A percentile compares a stretch with the other conserved stretches of the same genome.
Conservation (phyloP, 2,113 vertebrate species). For the Colius striatus region DNA sequence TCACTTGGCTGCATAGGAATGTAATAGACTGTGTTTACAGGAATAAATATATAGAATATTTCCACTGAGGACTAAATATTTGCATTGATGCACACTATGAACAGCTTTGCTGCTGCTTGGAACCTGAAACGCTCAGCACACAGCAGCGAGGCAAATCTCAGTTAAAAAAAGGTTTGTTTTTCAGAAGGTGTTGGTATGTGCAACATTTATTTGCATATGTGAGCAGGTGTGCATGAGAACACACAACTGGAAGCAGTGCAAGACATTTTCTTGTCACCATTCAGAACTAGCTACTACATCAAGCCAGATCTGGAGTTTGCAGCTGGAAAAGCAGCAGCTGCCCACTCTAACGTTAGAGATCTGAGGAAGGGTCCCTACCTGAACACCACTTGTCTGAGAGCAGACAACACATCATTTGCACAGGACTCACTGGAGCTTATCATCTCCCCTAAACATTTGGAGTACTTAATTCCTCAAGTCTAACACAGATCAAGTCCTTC, state of each 20-base stretch:
- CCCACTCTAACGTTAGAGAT: rapidly evolving
- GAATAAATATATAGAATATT: not conserved
- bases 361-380: not conserved
- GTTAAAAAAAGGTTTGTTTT: not conserved
- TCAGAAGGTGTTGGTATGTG: not conserved
- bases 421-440: not conserved
- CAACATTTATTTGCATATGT: slow-evolving; percentile 23
- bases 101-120: not conserved
- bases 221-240: not conserved
- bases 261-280: not conserved
- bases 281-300: not conserved
- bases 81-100: not conserved
- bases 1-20: not conserved
- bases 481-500: not conserved
- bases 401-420: not conserved
- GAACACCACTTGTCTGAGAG: not conserved
- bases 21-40: not conserved
- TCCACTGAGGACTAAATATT: not conserved
- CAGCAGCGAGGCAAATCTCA: slow-evolving; percentile 36
- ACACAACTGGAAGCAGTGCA: slow-evolving; percentile 6
- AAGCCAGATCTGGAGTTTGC: not conserved
- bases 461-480: not conserved
- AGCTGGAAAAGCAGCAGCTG: not conserved
- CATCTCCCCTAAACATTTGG: not conserved
- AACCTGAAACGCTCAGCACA: rapidly evolving